phyloP scores from a whole-genome alignment of 2,888 invertebrate genomes.

The Phyllotreta striolata region DNA sequence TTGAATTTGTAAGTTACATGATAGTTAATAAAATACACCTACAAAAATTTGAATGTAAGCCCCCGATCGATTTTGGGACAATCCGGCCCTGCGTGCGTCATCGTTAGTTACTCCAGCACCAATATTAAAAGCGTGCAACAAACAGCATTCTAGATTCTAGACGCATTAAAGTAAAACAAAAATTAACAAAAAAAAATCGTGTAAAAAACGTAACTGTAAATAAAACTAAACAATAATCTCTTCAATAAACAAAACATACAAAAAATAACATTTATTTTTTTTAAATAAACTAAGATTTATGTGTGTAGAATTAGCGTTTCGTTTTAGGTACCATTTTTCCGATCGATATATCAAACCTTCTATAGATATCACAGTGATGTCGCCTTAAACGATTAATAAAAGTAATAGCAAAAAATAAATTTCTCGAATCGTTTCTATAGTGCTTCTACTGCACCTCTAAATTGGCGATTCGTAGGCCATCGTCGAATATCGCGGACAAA shows the following conservation, averaged over 20 bases:
- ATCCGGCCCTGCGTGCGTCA: too few species aligned
- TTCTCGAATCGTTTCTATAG: background rate
- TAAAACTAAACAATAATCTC: slow-evolving; percentile 1
- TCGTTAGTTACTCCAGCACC: too few species aligned
- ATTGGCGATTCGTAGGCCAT: slow-evolving; percentile 1
- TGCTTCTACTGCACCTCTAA: background rate
- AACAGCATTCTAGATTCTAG: background rate
- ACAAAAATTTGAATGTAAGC: too few species aligned
- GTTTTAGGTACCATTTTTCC: slow-evolving; percentile 19
- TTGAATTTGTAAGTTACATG: too few species aligned
- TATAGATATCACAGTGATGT: slow-evolving; percentile 42
- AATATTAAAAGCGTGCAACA: too few species aligned
- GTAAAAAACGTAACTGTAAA: slow-evolving; percentile 1
- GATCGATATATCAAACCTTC: slow-evolving; percentile 25
- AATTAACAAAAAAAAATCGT: background rate
- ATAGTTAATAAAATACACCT: too few species aligned
- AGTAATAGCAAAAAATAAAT: slow-evolving; percentile 19
- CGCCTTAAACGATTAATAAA: slow-evolving; percentile 30
- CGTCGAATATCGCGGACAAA: too few species aligned
- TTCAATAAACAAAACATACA: slow-evolving; percentile 11
- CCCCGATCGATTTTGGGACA: too few species aligned
- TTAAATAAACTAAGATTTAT: slow-evolving; percentile 14
- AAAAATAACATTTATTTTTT: slow-evolving; percentile 17
- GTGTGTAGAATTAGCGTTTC: slow-evolving; percentile 22
- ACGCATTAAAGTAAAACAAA: slow-evolving; percentile 10